These are phyloP conservation scores for Bothrops jararaca DNA, from an alignment of 2,113 vertebrate species.

Conservation along the genomic window DNA sequence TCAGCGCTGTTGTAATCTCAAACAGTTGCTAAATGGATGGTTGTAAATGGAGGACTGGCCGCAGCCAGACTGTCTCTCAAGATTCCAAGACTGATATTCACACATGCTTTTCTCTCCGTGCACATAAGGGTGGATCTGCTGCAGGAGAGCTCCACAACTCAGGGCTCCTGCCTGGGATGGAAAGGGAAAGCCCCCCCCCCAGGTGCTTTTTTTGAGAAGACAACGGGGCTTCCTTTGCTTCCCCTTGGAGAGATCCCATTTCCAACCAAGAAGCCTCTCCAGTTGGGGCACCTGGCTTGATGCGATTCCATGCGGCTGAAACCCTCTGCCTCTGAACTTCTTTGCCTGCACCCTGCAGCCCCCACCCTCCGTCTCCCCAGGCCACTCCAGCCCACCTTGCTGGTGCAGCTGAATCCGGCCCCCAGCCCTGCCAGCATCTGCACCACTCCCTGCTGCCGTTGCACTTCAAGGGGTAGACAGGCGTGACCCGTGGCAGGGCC, in stretches of 20 bases:
- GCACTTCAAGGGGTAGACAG: slow-evolving; percentile 73
- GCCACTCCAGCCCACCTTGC: slow-evolving; percentile 63
- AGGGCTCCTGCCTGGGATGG: accelerated
- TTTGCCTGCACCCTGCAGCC: neutral
- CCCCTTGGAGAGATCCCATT: neutral
- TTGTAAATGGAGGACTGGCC: neutral
- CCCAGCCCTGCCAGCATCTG: slow-evolving; percentile 75
- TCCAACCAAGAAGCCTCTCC: neutral
- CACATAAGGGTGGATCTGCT: neutral
- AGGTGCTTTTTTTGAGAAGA: neutral
- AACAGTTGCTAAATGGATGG: neutral
- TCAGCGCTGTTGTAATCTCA: no score
- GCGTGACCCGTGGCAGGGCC: slow-evolving; percentile 70
- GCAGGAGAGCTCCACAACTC: neutral
- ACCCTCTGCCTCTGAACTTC: neutral
- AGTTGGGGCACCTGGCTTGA: neutral
- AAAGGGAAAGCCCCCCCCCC: neutral
- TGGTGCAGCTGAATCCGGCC: slow-evolving; percentile 75
- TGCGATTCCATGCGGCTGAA: neutral
- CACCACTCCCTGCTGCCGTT: slow-evolving; percentile 71
- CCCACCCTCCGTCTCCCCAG: neutral
- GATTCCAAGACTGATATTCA: neutral
- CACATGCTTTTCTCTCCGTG: neutral
- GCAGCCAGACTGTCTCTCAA: neutral
- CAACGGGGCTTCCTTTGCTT: neutral